Evolutionary conservation across 2,113 vertebrate genomes (phyloP), one percentile per base, ranked within the genome.

Genomic region (Chroicocephalus ridibundus): DNA sequence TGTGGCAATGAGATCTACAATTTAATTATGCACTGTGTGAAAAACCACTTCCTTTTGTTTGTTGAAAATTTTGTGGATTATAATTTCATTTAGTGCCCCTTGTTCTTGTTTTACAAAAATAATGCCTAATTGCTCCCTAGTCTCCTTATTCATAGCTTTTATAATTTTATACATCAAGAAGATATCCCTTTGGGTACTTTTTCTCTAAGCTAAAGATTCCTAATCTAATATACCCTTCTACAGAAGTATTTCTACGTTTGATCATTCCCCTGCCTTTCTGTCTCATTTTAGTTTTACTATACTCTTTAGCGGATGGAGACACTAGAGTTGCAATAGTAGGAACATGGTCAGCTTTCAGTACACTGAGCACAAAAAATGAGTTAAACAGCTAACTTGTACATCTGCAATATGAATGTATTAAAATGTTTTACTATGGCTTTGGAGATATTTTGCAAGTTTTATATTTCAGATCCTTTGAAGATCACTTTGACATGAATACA

Each of bases 11-110:
- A 88, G 68, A 55, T 66, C 69, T 64, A 42, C 61, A 96, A 96
- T 89, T 83, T 78, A 86, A 93, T 97, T 93, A 96, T 8, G 24
- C 38, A 79, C 60, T 92, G 77, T 88, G 54, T 96, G 94, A 96
- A 91, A 91, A 97, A 97, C 69, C n/a, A 89, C 95, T 97, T 96
- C 94, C 95, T 18, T 95, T 93, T 62, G 80, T 94, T 92, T 94
- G 86, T 7, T 86, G 65, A 89, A 86, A 96, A 71, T 84, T 78
- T 95, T 93, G 69, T 93, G 44, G n/a, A 79, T 78, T 19, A 83
- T 96, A 97, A 97, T 91, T 92, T 95, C 22, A 95, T 97, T 95
- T 92, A 79, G 31, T 52, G 26, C 27, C 38, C 66, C 49, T 51
- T 89, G 60, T 82, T 94, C 72, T 94, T 86, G 32, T 86, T 94